Base-by-base conservation (phyloP, 2,113 vertebrate species). In the Hucho hucho region DNA sequence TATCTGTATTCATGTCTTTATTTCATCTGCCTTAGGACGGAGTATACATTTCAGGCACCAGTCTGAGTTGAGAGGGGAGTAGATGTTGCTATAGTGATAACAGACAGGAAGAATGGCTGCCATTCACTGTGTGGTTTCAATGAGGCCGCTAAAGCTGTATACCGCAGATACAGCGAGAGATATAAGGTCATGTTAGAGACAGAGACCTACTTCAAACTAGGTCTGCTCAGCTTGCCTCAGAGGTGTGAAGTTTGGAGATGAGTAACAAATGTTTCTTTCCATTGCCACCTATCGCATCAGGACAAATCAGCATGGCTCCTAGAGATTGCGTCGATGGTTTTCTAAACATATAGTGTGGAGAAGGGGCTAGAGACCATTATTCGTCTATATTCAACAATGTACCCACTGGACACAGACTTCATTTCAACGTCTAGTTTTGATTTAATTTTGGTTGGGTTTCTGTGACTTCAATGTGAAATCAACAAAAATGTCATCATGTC, bases 1-100 rank as follows among this genome's bases (percentile, higher is more conserved):
- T 58, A 18, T 75, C 46, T 84, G 64, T 77, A 56, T 75, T 6
- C 18, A 56, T 20, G 18, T 18, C 16, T 20, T 14, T 20, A 56
- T 22, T 5, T 61, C n/a, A 61, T 24, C 20, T 22, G 9, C n/a
- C n/a, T 22, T 20, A n/a, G 7, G 20, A 61, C 58, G 9, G 7
- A 61, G n/a, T 22, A 24, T 13, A 61, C 6, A 61, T 61, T 53
- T 6, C 6, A 18, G 28, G 29, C 5, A 1, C 64, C 14, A 20
- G 16, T 67, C 65, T 67, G 28, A 43, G 64, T 26, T 6, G 4
- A 28, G 64, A 28, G 28, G 20, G 3, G 28, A 67, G 64, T 29
- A 20, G 3, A 29, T 6, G 28, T 18, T 16, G 64, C 6, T n/a
- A 4, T 9, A 20, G 7, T 20, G 65, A 18, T 37, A 37, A 67